Conservation (phyloP, 2,888 invertebrate genomes). For the Diarsia mendica region DNA sequence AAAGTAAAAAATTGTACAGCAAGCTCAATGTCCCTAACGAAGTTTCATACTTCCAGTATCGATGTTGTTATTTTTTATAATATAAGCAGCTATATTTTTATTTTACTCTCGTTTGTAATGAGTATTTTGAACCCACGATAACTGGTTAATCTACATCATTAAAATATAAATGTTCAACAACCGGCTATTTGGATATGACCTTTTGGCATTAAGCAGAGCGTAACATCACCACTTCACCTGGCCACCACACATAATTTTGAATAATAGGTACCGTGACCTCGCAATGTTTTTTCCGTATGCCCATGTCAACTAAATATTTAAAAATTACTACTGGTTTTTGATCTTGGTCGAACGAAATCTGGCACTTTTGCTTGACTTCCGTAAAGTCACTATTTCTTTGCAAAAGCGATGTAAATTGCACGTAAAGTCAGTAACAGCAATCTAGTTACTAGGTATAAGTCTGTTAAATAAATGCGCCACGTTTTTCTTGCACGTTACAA, state of each 20-base stretch:
- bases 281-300: background rate
- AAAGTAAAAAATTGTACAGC: too few relatives aligned
- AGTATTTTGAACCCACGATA: background rate
- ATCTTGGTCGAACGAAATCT: background rate
- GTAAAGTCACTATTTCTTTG: background rate
- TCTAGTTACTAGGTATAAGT: background rate
- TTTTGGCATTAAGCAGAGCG: slow-evolving; percentile 19
- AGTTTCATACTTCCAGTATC: too few relatives aligned
- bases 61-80: background rate
- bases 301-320: background rate
- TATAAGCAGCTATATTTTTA: background rate
- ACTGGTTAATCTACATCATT: background rate
- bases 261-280: slow-evolving; percentile 2
- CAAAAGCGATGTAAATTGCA: background rate
- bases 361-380: background rate
- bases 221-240: slow-evolving; percentile 3
- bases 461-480: background rate
- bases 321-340: too few relatives aligned
- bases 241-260: background rate
- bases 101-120: background rate
- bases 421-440: background rate
- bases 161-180: background rate
- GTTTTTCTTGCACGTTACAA: background rate
- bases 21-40: too few relatives aligned
- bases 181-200: background rate